These are phyloP conservation scores for Helicoverpa zea DNA, from an alignment of 1,140 invertebrate genomes.

Conservation along the genomic window DNA sequence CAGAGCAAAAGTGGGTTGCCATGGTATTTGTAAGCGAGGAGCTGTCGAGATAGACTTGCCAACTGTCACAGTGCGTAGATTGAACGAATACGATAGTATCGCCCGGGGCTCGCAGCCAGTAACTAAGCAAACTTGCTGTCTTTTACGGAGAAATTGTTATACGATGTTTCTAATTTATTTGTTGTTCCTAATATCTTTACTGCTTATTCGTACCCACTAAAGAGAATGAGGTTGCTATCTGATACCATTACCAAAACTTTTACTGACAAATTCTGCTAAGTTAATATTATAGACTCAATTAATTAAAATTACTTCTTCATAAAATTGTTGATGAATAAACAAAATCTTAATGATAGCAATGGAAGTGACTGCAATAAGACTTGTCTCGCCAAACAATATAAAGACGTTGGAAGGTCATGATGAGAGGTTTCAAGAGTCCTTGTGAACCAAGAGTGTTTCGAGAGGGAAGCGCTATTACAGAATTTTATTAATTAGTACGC, in stretches of 20 bases:
- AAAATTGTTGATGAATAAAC: background rate
- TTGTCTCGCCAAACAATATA: conserved; percentile 21
- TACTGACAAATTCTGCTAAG: too few species aligned
- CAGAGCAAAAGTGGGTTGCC: conserved; percentile 29
- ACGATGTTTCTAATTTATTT: background rate
- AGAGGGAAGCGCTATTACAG: conserved; percentile 31
- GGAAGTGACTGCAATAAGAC: conserved; percentile 17
- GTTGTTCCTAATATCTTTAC: background rate
- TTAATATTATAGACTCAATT: too few species aligned
- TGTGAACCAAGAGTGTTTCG: conserved; percentile 1
- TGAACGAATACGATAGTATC: conserved; percentile 19
- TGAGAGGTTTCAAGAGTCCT: conserved; percentile 39
- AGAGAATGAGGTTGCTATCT: too few species aligned
- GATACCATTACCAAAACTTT: too few species aligned
- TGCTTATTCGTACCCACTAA: background rate
- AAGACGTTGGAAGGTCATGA: conserved; percentile 36
- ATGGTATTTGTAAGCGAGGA: conserved; percentile 31
- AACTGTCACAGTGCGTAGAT: conserved; percentile 18
- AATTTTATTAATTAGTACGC: conserved; percentile 42
- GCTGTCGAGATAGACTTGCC: conserved; percentile 30
- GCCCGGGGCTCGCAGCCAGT: conserved; percentile 2
- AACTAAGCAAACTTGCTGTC: conserved; percentile 18
- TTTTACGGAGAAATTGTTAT: background rate
- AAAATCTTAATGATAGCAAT: background rate
- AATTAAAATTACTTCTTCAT: too few species aligned